Base-by-base conservation (phyloP, 2,113 vertebrate species). In the Trogon melanurus region DNA sequence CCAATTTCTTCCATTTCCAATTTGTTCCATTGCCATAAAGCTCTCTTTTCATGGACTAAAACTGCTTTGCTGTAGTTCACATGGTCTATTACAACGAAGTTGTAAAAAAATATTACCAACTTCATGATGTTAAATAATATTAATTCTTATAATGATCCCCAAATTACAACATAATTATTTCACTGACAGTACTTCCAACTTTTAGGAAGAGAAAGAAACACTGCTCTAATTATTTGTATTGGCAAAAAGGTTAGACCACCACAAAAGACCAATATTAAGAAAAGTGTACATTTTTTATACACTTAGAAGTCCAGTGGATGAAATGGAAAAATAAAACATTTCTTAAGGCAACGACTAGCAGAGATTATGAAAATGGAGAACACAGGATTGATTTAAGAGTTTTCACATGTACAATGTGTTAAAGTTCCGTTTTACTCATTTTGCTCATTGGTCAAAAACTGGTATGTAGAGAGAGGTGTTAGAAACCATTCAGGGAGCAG, bases 111-210 rank as follows among this genome's bases (percentile, higher is more conserved):
- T 53, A 80, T 53, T 87, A 88, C 56, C 88, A 94, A 91, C 21
- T 73, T 90, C 26, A 34, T 36, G 29, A 94, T 64, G 32, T 65
- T 71, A 67, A 89, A 91, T 60, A 96, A 85, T 85, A 91, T 51
- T 62, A 81, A 81, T 91, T 95, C 79, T 74, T 80, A 89, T 45
- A 91, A 96, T 36, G 60, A 80, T 62, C 6, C 48, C 21, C 45
- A 88, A 90, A 84, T 84, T 78, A 80, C 65, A 90, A 83, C 48
- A 53, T 67, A 80, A 91, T 90, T 90, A 64, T 78, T 96, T 86
- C 76, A 71, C 57, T 81, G 65, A 53, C n/a, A 90, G 65, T 69
- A 80, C 30, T 80, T 73, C 65, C 84, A 90, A 84, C 26, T 91
- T 85, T n/a, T 50, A 83, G 45, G 21, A 71, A 64, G 27, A 82